Evolutionary conservation across 2,113 vertebrate species (phyloP).

Genomic region (Deroptyus accipitrinus): DNA sequence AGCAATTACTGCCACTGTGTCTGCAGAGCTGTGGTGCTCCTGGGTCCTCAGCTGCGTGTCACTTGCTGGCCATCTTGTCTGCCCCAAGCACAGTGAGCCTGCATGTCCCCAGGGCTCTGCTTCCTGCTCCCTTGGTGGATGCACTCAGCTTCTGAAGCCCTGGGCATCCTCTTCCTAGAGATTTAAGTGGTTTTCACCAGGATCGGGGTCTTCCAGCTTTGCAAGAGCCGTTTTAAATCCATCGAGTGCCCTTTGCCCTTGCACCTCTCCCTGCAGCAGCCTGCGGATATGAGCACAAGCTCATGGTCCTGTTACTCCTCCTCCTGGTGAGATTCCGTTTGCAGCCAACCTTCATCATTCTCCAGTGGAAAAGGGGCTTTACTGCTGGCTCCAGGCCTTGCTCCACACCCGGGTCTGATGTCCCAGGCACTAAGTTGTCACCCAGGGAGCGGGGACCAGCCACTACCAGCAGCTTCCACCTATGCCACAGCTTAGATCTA

Average conservation of each 20-base stretch:
- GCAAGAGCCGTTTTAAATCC: background rate
- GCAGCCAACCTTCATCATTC: background rate
- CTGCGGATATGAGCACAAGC: rapidly evolving
- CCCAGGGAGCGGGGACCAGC: background rate
- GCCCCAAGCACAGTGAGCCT: background rate
- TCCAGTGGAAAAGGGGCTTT: background rate
- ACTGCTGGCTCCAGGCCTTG: background rate
- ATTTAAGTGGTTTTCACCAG: background rate
- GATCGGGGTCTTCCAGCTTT: background rate
- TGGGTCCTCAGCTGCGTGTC: background rate
- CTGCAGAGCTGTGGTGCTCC: background rate
- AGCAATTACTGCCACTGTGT: rapidly evolving
- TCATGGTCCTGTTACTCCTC: rapidly evolving
- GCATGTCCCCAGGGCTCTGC: background rate
- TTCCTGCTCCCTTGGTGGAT: background rate
- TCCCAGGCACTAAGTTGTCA: background rate
- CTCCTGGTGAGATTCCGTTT: rapidly evolving
- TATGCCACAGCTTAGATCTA: rapidly evolving
- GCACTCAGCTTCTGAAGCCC: background rate
- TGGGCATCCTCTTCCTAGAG: background rate
- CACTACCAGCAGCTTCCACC: background rate
- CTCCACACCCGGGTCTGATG: background rate
- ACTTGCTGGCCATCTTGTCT: background rate
- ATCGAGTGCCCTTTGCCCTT: rapidly evolving
- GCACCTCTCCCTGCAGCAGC: background rate